Conservation (phyloP, 2,113 vertebrate species). For the Cricetomys ansorgei region DNA sequence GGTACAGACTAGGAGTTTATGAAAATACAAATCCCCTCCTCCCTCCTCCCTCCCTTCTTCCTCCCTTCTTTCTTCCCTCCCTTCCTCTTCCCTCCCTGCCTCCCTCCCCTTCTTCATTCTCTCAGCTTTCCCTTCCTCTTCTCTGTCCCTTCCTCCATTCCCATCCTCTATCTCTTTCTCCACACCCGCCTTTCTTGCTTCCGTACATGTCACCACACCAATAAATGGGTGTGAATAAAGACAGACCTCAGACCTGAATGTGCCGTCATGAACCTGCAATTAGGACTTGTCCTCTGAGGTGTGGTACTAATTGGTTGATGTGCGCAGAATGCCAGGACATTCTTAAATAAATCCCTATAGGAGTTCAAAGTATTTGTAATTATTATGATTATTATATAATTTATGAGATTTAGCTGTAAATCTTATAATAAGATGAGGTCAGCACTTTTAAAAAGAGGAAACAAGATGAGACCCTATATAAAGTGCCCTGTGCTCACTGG, state of each 20-base stretch:
- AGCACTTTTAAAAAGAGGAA: conserved; percentile 79
- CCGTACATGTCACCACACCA: neutral
- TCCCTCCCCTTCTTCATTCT: rapidly evolving
- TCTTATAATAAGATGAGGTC: conserved; percentile 77
- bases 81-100: rapidly evolving
- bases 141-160: rapidly evolving
- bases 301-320: conserved; percentile 66
- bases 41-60: rapidly evolving
- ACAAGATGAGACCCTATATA: conserved; percentile 79
- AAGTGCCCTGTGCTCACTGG: conserved; percentile 40
- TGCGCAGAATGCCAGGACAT: conserved; percentile 72
- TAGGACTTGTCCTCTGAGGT: conserved; percentile 21
- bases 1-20: neutral
- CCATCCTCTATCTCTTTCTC: too few species aligned
- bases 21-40: neutral
- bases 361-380: conserved; percentile 82
- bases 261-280: neutral
- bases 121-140: rapidly evolving
- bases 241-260: neutral
- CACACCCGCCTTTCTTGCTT: neutral
- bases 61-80: rapidly evolving
- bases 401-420: conserved; percentile 77
- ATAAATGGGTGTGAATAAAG: conserved; percentile 35
- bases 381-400: conserved; percentile 76
- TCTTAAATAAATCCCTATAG: conserved; percentile 78